Percentiles rank a stretch among this genome's conserved stretches.
Conservation (phyloP, 2,888 invertebrate species). For the Globia sparganii region DNA sequence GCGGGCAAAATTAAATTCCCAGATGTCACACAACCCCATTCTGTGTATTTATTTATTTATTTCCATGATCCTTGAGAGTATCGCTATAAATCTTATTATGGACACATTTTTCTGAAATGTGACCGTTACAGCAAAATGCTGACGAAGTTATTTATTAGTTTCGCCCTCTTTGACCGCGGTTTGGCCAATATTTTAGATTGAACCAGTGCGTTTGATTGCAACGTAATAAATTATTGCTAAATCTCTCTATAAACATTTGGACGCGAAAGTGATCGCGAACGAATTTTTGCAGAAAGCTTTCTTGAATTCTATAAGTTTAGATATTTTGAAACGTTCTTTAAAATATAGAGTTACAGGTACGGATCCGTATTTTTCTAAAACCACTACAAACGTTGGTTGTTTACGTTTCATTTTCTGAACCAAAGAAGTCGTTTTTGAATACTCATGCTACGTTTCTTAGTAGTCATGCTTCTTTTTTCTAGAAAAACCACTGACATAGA, state of each 20-base stretch:
- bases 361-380: neutral
- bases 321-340: neutral
- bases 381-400: neutral
- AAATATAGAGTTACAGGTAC: neutral
- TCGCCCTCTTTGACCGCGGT: constrained; percentile 22
- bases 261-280: neutral
- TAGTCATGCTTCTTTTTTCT: too few species aligned
- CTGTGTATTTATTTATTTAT: neutral
- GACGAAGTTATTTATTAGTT: constrained; percentile 42
- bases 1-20: neutral
- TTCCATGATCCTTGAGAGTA: constrained; percentile 10
- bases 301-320: neutral
- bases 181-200: constrained; percentile 35
- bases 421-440: neutral
- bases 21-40: neutral
- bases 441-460: neutral
- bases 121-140: constrained; percentile 20
- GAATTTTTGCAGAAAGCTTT: neutral
- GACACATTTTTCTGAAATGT: constrained; percentile 39
- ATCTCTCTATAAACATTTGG: neutral
- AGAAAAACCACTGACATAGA: too few species aligned
- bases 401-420: neutral
- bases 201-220: constrained; percentile 44
- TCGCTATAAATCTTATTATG: constrained; percentile 32
- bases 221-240: constrained; percentile 31